phyloP scores from a whole-genome alignment of 2,888 invertebrate genomes.

The Melanostoma scalare region DNA sequence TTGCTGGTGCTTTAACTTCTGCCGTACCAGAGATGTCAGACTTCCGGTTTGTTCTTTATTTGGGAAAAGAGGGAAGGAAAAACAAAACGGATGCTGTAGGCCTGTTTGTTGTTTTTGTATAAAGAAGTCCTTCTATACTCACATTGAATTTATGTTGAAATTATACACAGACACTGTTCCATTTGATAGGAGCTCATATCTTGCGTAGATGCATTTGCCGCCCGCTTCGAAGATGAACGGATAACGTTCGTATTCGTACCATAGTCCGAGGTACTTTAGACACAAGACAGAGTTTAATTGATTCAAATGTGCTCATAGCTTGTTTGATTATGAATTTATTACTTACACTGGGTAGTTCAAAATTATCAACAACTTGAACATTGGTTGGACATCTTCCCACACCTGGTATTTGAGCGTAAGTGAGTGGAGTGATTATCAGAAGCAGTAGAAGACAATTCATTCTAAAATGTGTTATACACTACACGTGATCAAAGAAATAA shows the following conservation, averaged over 20 bases:
- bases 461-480: conserved; percentile 6
- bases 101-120: not conserved
- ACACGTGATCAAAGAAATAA: too few relatives aligned
- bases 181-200: conserved; percentile 82
- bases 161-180: conserved; percentile 83
- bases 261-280: conserved; percentile 86
- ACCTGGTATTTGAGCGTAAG: conserved; percentile 84
- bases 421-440: not conserved
- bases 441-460: conserved; percentile 18
- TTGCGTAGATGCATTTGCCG: conserved; percentile 87
- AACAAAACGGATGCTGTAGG: conserved; percentile 10
- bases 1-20: conserved; percentile 71
- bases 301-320: conserved; percentile 8
- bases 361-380: conserved; percentile 84
- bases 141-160: conserved; percentile 82
- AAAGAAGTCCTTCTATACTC: conserved; percentile 74
- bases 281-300: conserved; percentile 30
- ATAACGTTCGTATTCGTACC: conserved; percentile 89
- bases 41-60: conserved; percentile 64
- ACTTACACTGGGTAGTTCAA: conserved; percentile 80
- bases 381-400: conserved; percentile 85
- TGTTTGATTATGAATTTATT: not conserved
- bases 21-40: conserved; percentile 74
- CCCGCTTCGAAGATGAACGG: conserved; percentile 88
- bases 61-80: conserved; percentile 14